Conservation (phyloP, 1,140 invertebrate genomes). For the Drosophila ironensis region DNA sequence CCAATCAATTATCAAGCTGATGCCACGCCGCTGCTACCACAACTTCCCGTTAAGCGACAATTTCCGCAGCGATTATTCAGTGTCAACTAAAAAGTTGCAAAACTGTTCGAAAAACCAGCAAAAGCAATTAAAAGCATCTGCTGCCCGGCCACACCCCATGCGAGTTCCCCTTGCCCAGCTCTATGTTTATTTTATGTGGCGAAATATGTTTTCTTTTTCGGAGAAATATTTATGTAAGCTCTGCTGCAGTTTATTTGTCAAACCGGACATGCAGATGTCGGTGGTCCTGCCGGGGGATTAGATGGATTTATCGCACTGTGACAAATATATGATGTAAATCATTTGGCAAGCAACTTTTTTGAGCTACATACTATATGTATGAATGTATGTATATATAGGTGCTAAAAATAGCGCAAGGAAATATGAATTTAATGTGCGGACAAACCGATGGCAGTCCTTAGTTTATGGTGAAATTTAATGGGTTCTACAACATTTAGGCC, state of each 20-base stretch:
- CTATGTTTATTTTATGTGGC: conserved; percentile 39
- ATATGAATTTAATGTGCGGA: conserved; percentile 22
- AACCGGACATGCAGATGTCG: conserved; percentile 56
- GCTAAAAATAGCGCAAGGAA: conserved; percentile 20
- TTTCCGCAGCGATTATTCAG: conserved; percentile 72
- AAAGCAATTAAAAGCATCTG: conserved; percentile 64
- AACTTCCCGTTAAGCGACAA: conserved; percentile 69
- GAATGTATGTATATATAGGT: too few species aligned
- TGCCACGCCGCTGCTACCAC: conserved; percentile 30
- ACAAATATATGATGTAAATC: conserved; percentile 52
- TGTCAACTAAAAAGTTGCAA: conserved; percentile 39
- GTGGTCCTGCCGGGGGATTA: conserved; percentile 46
- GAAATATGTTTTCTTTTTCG: conserved; percentile 49
- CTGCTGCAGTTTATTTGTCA: conserved; percentile 68
- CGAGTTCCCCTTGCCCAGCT: background rate
- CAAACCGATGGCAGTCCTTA: background rate
- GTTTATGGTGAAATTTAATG: background rate
- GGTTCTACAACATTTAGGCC: background rate
- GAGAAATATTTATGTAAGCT: conserved; percentile 65
- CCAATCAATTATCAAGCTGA: conserved; percentile 64
- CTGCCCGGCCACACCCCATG: conserved; percentile 17
- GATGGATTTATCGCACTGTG: conserved; percentile 64
- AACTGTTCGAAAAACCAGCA: conserved; percentile 29
- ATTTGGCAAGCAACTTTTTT: conserved; percentile 18
- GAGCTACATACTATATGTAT: too few species aligned